Percentiles rank a stretch among this genome's conserved stretches.
Conservation (phyloP, 2,113 vertebrate genomes). For the Capreolus pygargus region DNA sequence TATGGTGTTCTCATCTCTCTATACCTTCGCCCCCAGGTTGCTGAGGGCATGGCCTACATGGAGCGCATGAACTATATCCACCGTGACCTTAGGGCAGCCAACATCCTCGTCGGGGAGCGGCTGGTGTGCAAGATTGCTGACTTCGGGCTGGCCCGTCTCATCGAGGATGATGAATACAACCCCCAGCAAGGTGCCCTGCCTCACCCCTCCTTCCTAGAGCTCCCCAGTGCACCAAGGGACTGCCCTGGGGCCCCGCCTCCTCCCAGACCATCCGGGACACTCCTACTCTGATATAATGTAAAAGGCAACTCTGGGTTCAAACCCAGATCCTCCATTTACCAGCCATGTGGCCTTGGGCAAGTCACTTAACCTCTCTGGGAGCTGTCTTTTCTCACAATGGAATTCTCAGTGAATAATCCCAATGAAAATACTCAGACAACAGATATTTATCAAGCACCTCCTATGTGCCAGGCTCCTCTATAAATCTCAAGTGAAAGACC, state of each 20-base stretch:
- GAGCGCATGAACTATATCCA: conserved; percentile 99
- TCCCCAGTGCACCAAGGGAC: neutral
- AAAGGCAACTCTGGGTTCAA: neutral
- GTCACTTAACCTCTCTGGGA: neutral
- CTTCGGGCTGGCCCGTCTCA: conserved; percentile 96
- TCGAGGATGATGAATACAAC: conserved; percentile 96
- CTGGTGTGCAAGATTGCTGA: conserved; percentile 98
- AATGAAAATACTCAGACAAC: neutral
- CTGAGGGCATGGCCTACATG: conserved; percentile 96
- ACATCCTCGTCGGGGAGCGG: conserved; percentile 96
- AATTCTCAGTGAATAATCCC: neutral
- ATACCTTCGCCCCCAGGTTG: conserved; percentile 82
- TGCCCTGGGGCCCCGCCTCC: neutral
- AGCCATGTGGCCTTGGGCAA: neutral
- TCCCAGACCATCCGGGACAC: neutral
- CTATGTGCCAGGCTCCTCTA: neutral
- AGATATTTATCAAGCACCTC: neutral
- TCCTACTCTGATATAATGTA: neutral
- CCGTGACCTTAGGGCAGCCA: conserved; percentile 94
- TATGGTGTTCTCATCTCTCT: neutral
- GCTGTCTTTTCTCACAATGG: neutral
- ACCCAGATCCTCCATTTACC: neutral
- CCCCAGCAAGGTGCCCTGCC: conserved; percentile 90
- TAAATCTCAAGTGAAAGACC: neutral
- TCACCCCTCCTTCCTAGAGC: neutral